phyloP scores from a whole-genome alignment of 1,140 invertebrate genomes.

The Odontomachus brunneus region DNA sequence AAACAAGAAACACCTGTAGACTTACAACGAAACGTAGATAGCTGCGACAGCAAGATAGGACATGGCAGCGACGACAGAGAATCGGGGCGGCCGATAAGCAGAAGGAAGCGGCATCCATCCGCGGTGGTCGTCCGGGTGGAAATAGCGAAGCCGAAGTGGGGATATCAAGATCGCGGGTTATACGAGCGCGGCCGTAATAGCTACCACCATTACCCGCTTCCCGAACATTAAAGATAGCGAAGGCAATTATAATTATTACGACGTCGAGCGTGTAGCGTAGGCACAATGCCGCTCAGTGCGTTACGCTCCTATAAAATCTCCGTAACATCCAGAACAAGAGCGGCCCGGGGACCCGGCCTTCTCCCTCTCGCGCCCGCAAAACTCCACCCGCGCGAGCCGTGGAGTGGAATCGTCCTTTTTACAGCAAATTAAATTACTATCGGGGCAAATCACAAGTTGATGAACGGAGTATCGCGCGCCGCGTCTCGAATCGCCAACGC shows the following conservation, averaged over 20 bases:
- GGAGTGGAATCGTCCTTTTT: too few species aligned
- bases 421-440: too few species aligned
- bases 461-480: too few species aligned
- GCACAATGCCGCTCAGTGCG: constrained; percentile 43
- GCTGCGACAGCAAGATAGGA: not conserved
- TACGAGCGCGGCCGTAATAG: constrained; percentile 82
- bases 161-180: constrained; percentile 84
- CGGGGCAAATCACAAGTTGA: too few species aligned
- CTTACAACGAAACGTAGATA: not conserved
- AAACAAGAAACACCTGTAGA: not conserved
- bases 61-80: not conserved
- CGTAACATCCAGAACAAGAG: constrained; percentile 60
- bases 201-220: constrained; percentile 78
- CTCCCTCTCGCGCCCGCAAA: constrained; percentile 27
- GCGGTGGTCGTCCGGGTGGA: not conserved
- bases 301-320: constrained; percentile 75
- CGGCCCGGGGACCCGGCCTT: constrained; percentile 34
- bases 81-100: constrained; percentile 1
- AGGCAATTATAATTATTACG: constrained; percentile 83
- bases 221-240: constrained; percentile 83
- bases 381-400: constrained; percentile 57
- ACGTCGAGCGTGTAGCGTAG: constrained; percentile 64
- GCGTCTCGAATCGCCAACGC: constrained; percentile 32
- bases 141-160: constrained; percentile 53
- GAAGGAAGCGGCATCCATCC: constrained; percentile 5